A percentile compares a stretch with the other conserved stretches of the same genome.
phyloP scores from a whole-genome alignment of 2,113 vertebrate species.

The Kobus ellipsiprymnus region DNA sequence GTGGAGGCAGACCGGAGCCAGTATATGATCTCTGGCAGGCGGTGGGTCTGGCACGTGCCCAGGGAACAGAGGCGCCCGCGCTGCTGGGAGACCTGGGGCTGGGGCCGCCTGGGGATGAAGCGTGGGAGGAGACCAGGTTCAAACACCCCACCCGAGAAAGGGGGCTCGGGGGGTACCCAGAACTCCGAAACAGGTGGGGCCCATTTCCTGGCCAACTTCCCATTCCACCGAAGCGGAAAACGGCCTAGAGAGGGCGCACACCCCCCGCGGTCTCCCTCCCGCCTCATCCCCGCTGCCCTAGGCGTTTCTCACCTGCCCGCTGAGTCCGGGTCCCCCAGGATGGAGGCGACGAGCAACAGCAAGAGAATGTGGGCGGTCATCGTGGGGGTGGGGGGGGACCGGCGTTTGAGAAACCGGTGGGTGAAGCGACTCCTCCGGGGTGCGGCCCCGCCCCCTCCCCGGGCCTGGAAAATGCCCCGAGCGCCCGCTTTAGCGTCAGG shows the following conservation, averaged over 20 bases:
- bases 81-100: neutral
- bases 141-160: neutral
- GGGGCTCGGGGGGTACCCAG: too few relatives aligned
- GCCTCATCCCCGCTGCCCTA: fast-evolving
- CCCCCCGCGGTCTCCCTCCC: neutral
- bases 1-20: neutral
- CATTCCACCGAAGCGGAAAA: neutral
- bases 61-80: constrained; percentile 5
- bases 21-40: constrained; percentile 5
- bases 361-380: neutral
- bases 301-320: neutral
- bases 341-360: neutral
- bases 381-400: fast-evolving
- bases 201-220: neutral
- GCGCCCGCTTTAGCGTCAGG: neutral
- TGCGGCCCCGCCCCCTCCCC: fast-evolving
- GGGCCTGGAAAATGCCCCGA: neutral
- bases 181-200: neutral
- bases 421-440: neutral
- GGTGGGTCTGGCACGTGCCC: constrained; percentile 41
- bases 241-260: neutral
- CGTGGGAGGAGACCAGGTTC: neutral
- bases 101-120: neutral
- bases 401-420: fast-evolving
- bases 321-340: neutral